Evolutionary conservation across 2,888 invertebrate genomes (phyloP), one percentile per base, ranked within the genome.

Genomic region (Sphaerophoria taeniata): DNA sequence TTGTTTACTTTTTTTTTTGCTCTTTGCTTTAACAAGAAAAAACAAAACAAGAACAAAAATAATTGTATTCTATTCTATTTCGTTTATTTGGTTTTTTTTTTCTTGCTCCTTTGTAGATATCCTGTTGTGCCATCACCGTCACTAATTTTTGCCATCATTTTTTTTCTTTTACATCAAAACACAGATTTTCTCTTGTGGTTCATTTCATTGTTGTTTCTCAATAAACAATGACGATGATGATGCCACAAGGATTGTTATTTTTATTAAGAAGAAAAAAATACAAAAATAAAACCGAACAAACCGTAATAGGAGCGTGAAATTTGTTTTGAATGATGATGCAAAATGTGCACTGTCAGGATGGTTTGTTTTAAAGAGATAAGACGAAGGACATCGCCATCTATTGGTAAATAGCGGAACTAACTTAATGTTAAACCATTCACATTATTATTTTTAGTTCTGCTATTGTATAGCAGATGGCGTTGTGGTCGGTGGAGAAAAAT

Each of bases 221-320:
- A 43, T 12, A 5, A 43, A 9, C 12, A 9, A 12, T 6, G 24
- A 9, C 16, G 24, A 36, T 11, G 39, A 12, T 14, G 33, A 43
- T 6, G 39, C 6, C 9, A 39, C 0, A 11, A 34, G 14, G 47
- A 16, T 63, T 49, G 33, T 14, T 33, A 33, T 49, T 49, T 65
- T 65, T 16, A 36, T 34, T n/a, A 34, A 65, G 34, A 65, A 65
- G 47, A 34, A 47, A 65, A 36, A 34, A n/a, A n/a, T n/a, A n/a
- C n/a, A n/a, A n/a, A n/a, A n/a, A n/a, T n/a, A n/a, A n/a, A n/a
- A n/a, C n/a, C n/a, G n/a, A n/a, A n/a, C n/a, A n/a, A 65, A 34
- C 34, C 63, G 63, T 65, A 49, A 65, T 65, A 49, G 11, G 63
- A 49, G 49, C 34, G 63, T 65, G 63, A 65, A 49, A 49, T 65